Evolutionary conservation across 2,113 vertebrate genomes (phyloP), one percentile per base, ranked within the genome.

Genomic region (Tiliqua scincoides): DNA sequence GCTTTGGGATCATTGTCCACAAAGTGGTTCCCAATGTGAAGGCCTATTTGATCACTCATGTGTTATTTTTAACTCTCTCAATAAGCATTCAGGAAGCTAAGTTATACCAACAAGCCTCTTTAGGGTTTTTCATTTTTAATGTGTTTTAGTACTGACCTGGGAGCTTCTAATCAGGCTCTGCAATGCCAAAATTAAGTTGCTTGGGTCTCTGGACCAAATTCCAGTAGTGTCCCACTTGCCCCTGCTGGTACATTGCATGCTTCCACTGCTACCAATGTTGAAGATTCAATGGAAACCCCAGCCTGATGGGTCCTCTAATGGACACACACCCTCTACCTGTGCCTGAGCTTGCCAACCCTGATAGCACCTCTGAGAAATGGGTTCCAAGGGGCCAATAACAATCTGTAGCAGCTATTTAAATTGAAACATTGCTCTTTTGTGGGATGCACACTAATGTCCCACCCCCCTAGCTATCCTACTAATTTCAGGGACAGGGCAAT

Each of bases 11-110:
- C 88, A 72, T 62, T 62, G 92, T 72, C 40, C 57, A 81, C 62
- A 93, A 79, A 89, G 83, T 74, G 87, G 71, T 35, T 3, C 91
- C 75, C 68, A 82, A 27, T 70, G 11, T 40, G 89, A 84, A 90
- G 37, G 1, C 20, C 32, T 73, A 12, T 6, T 92, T 89, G 86
- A 80, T 27, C 62, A n/a, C 12, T 1, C 84, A 85, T 62, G 37
- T 14, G 72, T 21, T 79, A 30, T 72, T 37, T 78, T 92, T 87
- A 43, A 65, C 54, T 84, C 85, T 82, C 40, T 63, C 65, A 12
- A 0, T 0, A 62, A 48, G 87, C 14, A 37, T 84, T 27, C 74
- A 74, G 57, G 40, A 84, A 48, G 57, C 35, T 71, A 18, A 20
- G 70, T 20, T 74, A n/a, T 74, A 62, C 74, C 27, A 40, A n/a